These are phyloP conservation scores for Lasioglossum vierecki DNA, from an alignment of 2,888 invertebrate genomes.

Conservation along the genomic window DNA sequence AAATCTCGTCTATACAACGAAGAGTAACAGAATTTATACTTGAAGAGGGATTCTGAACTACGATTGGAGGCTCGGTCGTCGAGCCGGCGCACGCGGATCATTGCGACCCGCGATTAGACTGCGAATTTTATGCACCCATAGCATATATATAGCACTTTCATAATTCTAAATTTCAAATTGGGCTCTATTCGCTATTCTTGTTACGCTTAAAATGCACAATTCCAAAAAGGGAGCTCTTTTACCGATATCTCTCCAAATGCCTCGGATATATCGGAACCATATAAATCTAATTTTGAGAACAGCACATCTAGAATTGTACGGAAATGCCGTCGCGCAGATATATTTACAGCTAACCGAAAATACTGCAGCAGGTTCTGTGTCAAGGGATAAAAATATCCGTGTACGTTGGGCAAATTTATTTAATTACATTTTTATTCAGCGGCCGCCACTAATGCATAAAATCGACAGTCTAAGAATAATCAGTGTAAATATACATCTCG, in stretches of 20 bases:
- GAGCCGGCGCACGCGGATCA: background rate
- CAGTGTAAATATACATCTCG: constrained; percentile 5
- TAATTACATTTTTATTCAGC: background rate
- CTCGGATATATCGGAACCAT: background rate
- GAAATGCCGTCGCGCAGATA: background rate
- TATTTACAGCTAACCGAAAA: background rate
- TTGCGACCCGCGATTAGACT: background rate
- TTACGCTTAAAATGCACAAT: background rate
- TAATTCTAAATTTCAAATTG: background rate
- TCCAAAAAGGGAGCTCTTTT: background rate
- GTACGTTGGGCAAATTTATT: background rate
- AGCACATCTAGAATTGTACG: background rate
- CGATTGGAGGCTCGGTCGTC: background rate
- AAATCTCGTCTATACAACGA: constrained; percentile 31
- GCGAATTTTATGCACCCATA: background rate
- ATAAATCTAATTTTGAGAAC: background rate
- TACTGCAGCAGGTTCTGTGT: background rate
- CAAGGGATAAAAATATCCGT: background rate
- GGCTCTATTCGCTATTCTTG: background rate
- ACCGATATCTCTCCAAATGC: background rate
- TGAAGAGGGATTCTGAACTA: background rate
- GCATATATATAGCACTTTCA: background rate
- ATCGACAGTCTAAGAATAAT: constrained; percentile 6
- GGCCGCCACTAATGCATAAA: background rate
- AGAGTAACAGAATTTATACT: background rate